Base-by-base conservation (phyloP, 1,140 invertebrate genomes). In the Heliconius nattereri region DNA sequence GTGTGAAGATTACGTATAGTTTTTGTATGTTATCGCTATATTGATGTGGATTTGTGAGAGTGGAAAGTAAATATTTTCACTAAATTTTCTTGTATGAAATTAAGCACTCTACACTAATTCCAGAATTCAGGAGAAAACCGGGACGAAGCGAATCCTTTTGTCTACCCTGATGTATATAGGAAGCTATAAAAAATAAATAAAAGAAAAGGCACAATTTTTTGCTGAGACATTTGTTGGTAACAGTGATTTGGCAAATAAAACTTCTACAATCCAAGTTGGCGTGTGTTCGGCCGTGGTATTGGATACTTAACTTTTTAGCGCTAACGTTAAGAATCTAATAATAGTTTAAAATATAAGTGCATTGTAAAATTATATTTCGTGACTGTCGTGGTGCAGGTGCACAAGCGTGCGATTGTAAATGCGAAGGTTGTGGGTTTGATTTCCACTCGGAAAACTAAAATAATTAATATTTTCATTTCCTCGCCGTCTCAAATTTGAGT, bases 221-320 rank as follows among this genome's bases (percentile, higher is more conserved):
- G n/a, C 23, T 16, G 9, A 66, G n/a, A 66, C 29, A 13, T 13
- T 66, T 66, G 60, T 66, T 66, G 60, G 60, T 66, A 26, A 66
- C 9, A 66, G 60, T 66, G 60, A 66, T 66, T 66, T 66, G n/a
- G 26, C 60, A 66, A 66, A 66, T 66, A 66, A 66, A 66, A 66
- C 60, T 66, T 66, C 3, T 66, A 16, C 60, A 66, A 66, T 66
- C 23, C 60, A 66, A 66, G 60, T 66, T 66, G 8, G 60, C 60
- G 60, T 66, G 60, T 66, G 20, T 66, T 66, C 26, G 23, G 26
- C 60, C 60, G 60, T 66, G 26, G 60, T 66, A 66, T 66, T 66
- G 60, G 60, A 66, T 66, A 66, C 26, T n/a, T n/a, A 66, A 66
- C 9, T 26, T 57, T 66, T 66, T 66, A 66, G 23, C 57, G 57